These are phyloP conservation scores for Ellobium chinense DNA, from an alignment of 2,888 invertebrate species.

Conservation along the genomic window DNA sequence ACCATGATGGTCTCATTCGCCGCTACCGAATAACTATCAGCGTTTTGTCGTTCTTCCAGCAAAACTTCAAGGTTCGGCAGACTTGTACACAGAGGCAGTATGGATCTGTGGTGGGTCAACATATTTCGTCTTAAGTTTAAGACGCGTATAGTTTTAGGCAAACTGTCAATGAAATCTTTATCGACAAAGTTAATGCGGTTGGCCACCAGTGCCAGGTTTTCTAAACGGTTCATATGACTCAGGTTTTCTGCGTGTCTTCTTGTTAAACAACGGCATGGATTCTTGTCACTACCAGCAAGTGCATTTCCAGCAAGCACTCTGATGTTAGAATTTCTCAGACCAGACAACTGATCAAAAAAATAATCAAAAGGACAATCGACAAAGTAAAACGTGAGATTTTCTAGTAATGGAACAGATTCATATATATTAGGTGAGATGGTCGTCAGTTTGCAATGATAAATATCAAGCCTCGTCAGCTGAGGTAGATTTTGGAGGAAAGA, in stretches of 20 bases:
- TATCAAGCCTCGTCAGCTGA: neutral
- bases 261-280: neutral
- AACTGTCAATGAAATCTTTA: neutral
- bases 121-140: too few species aligned
- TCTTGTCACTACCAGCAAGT: neutral
- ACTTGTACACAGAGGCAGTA: too few species aligned
- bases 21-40: neutral
- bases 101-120: too few species aligned
- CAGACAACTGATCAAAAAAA: too few species aligned
- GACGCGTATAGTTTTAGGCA: too few species aligned
- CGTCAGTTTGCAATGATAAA: neutral
- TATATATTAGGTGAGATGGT: neutral
- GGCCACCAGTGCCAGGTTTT: neutral
- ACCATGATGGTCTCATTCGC: neutral
- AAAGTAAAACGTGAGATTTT: neutral
- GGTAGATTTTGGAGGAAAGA: neutral
- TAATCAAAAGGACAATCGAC: neutral
- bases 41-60: too few species aligned
- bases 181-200: neutral
- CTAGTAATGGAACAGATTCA: neutral
- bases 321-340: neutral
- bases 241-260: neutral
- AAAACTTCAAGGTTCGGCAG: too few species aligned
- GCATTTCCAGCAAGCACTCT: neutral
- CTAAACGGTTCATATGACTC: neutral